Evolutionary conservation across 2,113 vertebrate species (phyloP).

Genomic region (Girardinichthys multiradiatus): DNA sequence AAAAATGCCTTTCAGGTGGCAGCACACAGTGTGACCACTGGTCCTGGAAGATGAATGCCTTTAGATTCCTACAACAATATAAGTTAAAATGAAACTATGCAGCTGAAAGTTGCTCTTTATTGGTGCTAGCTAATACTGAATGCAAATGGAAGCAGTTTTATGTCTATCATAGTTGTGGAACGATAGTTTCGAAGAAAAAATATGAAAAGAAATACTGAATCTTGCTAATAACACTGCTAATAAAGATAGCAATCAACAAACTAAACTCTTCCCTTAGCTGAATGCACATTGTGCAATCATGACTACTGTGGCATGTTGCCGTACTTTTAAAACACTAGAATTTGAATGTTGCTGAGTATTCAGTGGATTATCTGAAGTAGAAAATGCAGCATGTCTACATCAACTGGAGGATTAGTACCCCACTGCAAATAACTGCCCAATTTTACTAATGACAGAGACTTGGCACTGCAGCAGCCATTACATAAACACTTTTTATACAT

Average conservation of each 20-base stretch:
- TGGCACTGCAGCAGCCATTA: slow-evolving; percentile 9
- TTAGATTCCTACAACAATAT: background rate
- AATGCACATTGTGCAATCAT: no score
- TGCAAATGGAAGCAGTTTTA: no score
- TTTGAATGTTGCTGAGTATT: background rate
- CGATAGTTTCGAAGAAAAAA: background rate
- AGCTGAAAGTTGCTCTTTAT: no score
- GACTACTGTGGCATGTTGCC: background rate
- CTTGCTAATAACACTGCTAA: background rate
- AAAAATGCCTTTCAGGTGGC: background rate
- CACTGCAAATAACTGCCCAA: slow-evolving; percentile 47
- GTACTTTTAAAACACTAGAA: background rate
- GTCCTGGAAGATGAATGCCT: background rate
- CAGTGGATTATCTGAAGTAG: slow-evolving; percentile 40
- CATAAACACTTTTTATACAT: slow-evolving; percentile 14
- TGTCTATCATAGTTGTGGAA: no score
- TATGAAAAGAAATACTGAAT: background rate
- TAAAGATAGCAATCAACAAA: background rate
- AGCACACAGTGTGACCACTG: background rate
- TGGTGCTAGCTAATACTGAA: no score
- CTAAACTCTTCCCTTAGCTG: background rate
- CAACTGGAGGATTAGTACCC: slow-evolving; percentile 53
- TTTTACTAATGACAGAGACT: slow-evolving; percentile 64
- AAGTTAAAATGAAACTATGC: background rate
- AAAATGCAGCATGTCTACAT: slow-evolving; percentile 33